Base-by-base conservation (phyloP, 1,140 invertebrate species). In the Ceratina australensis region DNA sequence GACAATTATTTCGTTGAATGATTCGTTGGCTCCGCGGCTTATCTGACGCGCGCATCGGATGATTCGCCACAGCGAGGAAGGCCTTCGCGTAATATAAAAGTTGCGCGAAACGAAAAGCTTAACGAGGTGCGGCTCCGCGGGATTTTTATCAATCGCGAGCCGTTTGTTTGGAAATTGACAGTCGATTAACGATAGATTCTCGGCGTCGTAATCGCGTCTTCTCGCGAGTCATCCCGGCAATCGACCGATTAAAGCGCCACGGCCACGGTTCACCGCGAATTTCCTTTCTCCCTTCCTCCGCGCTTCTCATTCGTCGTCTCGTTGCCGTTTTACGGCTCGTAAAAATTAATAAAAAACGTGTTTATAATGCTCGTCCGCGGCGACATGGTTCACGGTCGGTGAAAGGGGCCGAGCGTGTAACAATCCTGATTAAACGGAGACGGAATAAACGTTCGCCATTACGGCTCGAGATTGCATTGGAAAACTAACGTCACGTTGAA, bases 121-220 rank as follows among this genome's bases (percentile, higher is more conserved):
- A 81, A 82, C 75, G 67, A 81, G 33, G 33, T 42, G 68, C 66
- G 47, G 33, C 26, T 72, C 47, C 16, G 52, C 12, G 56, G 67
- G 50, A 8, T 64, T 67, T 66, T 82, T 65, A 22, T 18, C 49
- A 54, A 63, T 52, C 42, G 13, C 1, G 24, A 8, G 18, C n/a
- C 79, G 49, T 80, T 67, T 47, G 20, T 20, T 52, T 24, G 68
- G n/a, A 24, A 56, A 63, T 66, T 16, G 63, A 49, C 76, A 65
- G 61, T 72, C 50, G 68, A 78, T 78, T 66, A 67, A 56, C 63
- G 20, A 66, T 66, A 57, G 61, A 66, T 63, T 64, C 61, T 42
- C 22, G 10, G 60, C 57, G 20, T 65, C 8, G 28, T 63, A 49
- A 69, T 81, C 59, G 57, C n/a, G 7, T 50, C 7, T 24, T 65